Evolutionary conservation across 1,140 invertebrate genomes (phyloP), one percentile per base, ranked within the genome.

Genomic region (Acromyrmex charruanus): DNA sequence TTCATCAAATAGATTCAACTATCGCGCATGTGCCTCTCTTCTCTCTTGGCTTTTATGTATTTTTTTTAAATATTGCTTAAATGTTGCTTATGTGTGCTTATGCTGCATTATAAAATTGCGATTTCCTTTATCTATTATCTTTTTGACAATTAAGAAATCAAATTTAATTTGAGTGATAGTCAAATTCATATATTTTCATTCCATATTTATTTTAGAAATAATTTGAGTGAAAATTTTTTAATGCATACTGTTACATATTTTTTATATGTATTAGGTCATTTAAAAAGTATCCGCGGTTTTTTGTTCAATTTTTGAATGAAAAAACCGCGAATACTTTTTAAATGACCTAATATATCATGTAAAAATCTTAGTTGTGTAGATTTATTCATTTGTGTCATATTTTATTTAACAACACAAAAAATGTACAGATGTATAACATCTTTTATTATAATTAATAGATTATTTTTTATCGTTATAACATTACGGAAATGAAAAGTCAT

Each of bases 1-100:
- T 85, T 65, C 58, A 61, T 39, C 63, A 74, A 65, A 88, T 91
- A 53, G 79, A 88, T 90, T 75, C 79, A 55, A 59, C 71, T 88
- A 88, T 91, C 86, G 72, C 63, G 7, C 18, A 12, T 68, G 66
- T 12, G 51, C 10, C 39, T 44, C n/a, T 69, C 1, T 16, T 69
- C 4, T 18, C 66, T 25, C 1, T 25, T 28, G 6, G 2, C 6
- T n/a, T 51, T 65, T 59, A 59, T 89, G 65, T 77, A 55, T 77
- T 31, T 79, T 51, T 31, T 55, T 65, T 7, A 44, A 69, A 69
- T 28, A 28, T 31, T n/a, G 6, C 9, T 35, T 16, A 69, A 69
- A 69, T 39, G 28, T 31, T n/a, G 6, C 16, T 35, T 16, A 12
- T 53, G 35, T 12, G 4, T n/a, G 14, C 21, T 3, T 53, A 68